Percentiles rank a stretch among this genome's conserved stretches.
Evolutionary conservation across 2,113 vertebrate genomes (phyloP).

Genomic region (Acrocephalus kingi): DNA sequence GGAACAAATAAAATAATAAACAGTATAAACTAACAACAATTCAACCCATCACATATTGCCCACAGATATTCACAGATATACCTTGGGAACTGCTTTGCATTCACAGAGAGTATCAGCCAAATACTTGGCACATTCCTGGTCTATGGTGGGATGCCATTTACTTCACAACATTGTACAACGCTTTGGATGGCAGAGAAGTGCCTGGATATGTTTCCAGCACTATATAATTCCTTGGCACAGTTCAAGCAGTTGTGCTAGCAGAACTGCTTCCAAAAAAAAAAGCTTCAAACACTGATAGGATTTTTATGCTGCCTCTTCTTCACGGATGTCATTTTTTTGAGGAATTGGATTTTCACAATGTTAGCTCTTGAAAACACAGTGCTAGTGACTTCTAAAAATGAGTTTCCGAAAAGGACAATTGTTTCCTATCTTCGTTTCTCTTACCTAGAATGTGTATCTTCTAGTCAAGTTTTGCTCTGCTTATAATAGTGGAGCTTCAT

Average conservation of each 20-base stretch:
- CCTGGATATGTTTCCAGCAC: conserved; percentile 67
- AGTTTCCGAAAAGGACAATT: not conserved
- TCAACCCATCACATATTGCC: not conserved
- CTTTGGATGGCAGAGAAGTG: conserved; percentile 64
- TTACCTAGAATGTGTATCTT: not conserved
- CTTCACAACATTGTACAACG: conserved; percentile 43
- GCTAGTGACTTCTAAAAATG: not conserved
- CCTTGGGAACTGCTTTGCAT: conserved; percentile 66
- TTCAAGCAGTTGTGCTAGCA: conserved; percentile 57
- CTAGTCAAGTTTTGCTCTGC: not conserved
- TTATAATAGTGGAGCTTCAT: conserved; percentile 1
- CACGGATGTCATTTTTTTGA: not conserved
- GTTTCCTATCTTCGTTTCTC: not conserved
- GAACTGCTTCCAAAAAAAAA: conserved; percentile 38
- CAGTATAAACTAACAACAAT: conserved; percentile 4
- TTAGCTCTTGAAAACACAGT: not conserved
- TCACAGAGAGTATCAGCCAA: conserved; percentile 60
- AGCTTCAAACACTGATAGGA: conserved; percentile 2
- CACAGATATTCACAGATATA: conserved; percentile 38
- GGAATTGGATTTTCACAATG: not conserved
- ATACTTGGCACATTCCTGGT: conserved; percentile 65
- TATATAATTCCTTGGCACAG: conserved; percentile 73
- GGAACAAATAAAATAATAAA: not conserved
- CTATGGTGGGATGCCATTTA: conserved; percentile 74
- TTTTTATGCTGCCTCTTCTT: conserved; percentile 4